phyloP scores from a whole-genome alignment of 2,113 vertebrate genomes.

The Alexandromys fortis region DNA sequence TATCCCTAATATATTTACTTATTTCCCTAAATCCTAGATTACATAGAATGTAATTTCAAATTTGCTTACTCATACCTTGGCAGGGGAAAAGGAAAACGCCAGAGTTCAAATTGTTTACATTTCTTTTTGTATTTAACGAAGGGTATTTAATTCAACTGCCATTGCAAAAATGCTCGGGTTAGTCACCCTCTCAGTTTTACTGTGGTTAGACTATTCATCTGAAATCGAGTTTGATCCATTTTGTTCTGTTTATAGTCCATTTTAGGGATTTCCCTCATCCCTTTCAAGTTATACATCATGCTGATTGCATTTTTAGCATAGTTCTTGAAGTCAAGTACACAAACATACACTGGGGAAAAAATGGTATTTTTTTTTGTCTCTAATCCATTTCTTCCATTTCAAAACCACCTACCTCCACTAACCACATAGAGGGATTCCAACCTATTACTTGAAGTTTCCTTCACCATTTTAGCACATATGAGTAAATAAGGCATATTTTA shows the following conservation, averaged over 20 bases:
- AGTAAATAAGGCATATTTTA: background rate
- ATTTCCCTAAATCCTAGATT: slow-evolving; percentile 69
- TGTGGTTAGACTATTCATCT: slow-evolving; percentile 15
- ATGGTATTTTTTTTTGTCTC: background rate
- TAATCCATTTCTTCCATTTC: background rate
- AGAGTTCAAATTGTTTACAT: slow-evolving; percentile 60
- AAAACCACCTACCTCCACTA: background rate
- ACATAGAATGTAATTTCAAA: slow-evolving; percentile 66
- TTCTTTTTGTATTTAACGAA: slow-evolving; percentile 58
- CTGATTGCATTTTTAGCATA: slow-evolving; percentile 28
- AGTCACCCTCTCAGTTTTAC: background rate
- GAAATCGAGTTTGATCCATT: slow-evolving; percentile 53
- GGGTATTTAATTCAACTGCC: slow-evolving; percentile 14
- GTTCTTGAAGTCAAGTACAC: slow-evolving; percentile 21
- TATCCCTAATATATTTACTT: slow-evolving; percentile 50
- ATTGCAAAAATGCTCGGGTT: background rate
- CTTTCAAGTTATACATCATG: slow-evolving; percentile 6
- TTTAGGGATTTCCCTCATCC: slow-evolving; percentile 22
- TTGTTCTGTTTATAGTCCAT: slow-evolving; percentile 39
- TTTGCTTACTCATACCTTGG: slow-evolving; percentile 37
- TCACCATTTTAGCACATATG: background rate
- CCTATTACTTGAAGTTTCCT: background rate
- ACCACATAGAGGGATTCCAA: background rate
- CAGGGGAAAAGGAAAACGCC: background rate
- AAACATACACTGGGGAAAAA: background rate